Base-by-base conservation (phyloP, 2,888 invertebrate species). In the Rotaria macrura region DNA sequence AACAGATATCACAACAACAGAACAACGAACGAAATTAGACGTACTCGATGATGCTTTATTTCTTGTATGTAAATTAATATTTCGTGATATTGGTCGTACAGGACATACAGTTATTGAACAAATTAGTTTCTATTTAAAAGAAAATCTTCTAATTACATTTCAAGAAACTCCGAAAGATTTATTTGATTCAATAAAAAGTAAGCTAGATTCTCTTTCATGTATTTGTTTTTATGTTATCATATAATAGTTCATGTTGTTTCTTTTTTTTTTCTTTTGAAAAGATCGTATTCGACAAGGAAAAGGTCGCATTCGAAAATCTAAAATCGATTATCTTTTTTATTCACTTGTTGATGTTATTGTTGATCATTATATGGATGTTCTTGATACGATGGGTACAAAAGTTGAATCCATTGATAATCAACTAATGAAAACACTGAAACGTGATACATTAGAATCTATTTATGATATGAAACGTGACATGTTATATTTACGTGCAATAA, bases 201-300 rank as follows among this genome's bases (percentile, higher is more conserved):
- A 25, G 12, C 43, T 49, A 12, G 1, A 23, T n/a, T 4, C 43
- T n/a, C 0, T 40, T 25, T 74, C 20, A 25, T 40, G 25, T 40
- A 40, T 9, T n/a, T 6, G 7, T 7, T 40, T 40, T 34, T 74
- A 9, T 74, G n/a, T n/a, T n/a, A n/a, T n/a, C n/a, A n/a, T n/a
- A n/a, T n/a, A n/a, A n/a, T n/a, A n/a, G n/a, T n/a, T n/a, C n/a
- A n/a, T n/a, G n/a, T n/a, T n/a, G n/a, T n/a, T n/a, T n/a, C n/a
- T n/a, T n/a, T n/a, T n/a, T n/a, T n/a, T n/a, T n/a, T 9, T 74
- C 40, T 74, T 20, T 20, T 40, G 4, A 25, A 40, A 40, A 79
- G 79, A 79, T 79, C 79, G 79, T 43, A 79, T 79, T 79, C 79
- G 79, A 79, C 79, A 79, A 79, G 79, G 79, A 40, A 79, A 79